A percentile compares a stretch with the other conserved stretches of the same genome.
phyloP scores from a whole-genome alignment of 37 sponge, comb jelly and placozoan species.

The Eunapius fragilis region DNA sequence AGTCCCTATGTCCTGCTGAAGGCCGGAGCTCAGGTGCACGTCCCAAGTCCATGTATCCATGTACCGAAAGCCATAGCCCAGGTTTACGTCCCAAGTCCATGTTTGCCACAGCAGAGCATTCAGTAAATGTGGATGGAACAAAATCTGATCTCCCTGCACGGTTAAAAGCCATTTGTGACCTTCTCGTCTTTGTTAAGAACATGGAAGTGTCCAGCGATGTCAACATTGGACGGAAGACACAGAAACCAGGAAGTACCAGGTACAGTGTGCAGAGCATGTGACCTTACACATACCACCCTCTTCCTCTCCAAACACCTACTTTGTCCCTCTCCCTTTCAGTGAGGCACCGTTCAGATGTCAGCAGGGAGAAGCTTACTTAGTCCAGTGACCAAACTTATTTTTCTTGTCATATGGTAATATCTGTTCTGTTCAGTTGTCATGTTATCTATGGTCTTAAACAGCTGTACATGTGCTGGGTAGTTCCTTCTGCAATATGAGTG shows the following conservation, averaged over 20 bases:
- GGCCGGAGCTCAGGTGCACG: not conserved
- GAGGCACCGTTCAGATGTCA: constrained; percentile 5
- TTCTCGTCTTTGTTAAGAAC: constrained; percentile 68
- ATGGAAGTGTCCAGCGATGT: constrained; percentile 41
- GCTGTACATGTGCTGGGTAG: too few species aligned
- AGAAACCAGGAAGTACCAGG: not conserved
- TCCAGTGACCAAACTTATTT: not conserved
- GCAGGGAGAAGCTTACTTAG: constrained; percentile 1
- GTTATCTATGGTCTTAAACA: not conserved
- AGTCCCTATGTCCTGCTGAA: not conserved
- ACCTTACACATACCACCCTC: not conserved
- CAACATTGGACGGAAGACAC: not conserved
- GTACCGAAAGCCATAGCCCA: not conserved
- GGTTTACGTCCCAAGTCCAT: not conserved
- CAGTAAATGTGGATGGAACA: not conserved
- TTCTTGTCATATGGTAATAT: not conserved
- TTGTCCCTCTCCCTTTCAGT: not conserved
- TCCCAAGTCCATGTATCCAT: not conserved
- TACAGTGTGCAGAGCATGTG: not conserved
- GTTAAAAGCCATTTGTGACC: constrained; percentile 41
- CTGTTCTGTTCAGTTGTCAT: not conserved
- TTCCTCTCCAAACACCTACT: not conserved
- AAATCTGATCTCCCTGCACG: constrained; percentile 20
- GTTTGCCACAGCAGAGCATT: not conserved
- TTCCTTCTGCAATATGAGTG: too few species aligned